Conservation (phyloP, 2,888 invertebrate genomes). For the Pristionchus mayeri region DNA sequence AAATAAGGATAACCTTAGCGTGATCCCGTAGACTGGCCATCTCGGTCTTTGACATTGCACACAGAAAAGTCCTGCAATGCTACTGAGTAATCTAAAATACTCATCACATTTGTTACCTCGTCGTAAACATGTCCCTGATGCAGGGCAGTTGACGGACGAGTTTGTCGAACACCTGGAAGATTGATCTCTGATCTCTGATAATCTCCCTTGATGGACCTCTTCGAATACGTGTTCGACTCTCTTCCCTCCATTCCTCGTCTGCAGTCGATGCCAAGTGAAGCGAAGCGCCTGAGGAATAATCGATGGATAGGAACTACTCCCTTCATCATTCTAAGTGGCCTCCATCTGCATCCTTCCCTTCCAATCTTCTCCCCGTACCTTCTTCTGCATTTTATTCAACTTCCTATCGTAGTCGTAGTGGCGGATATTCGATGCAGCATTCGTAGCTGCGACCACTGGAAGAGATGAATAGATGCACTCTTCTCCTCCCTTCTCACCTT, state of each 20-base stretch:
- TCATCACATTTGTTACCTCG: slow-evolving; percentile 50
- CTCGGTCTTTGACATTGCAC: slow-evolving; percentile 72
- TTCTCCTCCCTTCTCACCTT: neutral
- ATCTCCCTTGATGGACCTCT: slow-evolving; percentile 60
- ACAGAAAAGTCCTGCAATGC: slow-evolving; percentile 67
- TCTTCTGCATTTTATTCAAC: slow-evolving; percentile 73
- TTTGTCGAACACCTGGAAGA: slow-evolving; percentile 66
- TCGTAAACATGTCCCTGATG: slow-evolving; percentile 75
- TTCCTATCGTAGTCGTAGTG: slow-evolving; percentile 74
- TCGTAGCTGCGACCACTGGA: slow-evolving; percentile 5
- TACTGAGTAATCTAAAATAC: neutral
- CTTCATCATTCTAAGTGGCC: too few species aligned
- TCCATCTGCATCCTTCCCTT: neutral
- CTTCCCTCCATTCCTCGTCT: slow-evolving; percentile 75
- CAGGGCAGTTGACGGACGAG: slow-evolving; percentile 66
- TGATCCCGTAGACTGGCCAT: slow-evolving; percentile 71
- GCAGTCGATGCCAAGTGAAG: slow-evolving; percentile 75
- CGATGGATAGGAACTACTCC: too few species aligned
- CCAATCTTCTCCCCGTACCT: slow-evolving; percentile 53
- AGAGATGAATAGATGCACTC: neutral
- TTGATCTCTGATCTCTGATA: neutral
- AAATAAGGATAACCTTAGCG: slow-evolving; percentile 59
- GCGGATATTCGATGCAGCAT: slow-evolving; percentile 50
- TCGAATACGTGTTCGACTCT: slow-evolving; percentile 75
- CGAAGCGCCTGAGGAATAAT: slow-evolving; percentile 49